Evolutionary conservation across 1,140 invertebrate genomes (phyloP), one percentile per base, ranked within the genome.

Genomic region (Nephila pilipes): DNA sequence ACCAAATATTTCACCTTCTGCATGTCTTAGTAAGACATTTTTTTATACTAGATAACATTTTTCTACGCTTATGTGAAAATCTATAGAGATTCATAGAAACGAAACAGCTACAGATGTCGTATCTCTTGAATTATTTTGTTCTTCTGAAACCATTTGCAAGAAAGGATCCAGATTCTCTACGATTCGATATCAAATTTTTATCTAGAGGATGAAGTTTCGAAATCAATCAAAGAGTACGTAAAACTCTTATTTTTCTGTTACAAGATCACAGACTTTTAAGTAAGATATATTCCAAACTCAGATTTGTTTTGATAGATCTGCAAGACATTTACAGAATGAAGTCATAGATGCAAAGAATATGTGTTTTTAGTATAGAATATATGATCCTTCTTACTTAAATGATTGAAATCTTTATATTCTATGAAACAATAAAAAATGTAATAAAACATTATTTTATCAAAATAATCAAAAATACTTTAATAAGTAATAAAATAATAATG

Each of bases 171-270:
- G 80, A 81, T 81, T 81, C 38, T 38, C 22, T 85, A 32, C 29
- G 54, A 46, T 85, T 60, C 55, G 8, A 60, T 85, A 85, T 85
- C 83, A 85, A 85, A 58, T 60, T 60, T 55, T 55, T 85, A 85
- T 85, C 83, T 32, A 1, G n/a, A 58, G 46, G 57, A 36, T 60
- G 57, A 85, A 85, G 57, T 32, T 85, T 58, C 20, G 58, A 25
- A 58, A 85, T 85, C 83, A 85, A 85, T 85, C 83, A 58, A 58
- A 55, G 22, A 85, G 29, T 55, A 16, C 16, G 20, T 54, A 75
- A 75, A 36, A 75, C 36, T 25, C 69, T 29, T 75, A 14, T 25
- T 65, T 58, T 29, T 18, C 36, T 85, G 29, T 58, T 46, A 81
- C 80, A n/a, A 22, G n/a, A n/a, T 81, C 29, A 2, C 20, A 81